Percentiles rank a stretch among this genome's conserved stretches.
phyloP scores from a whole-genome alignment of 2,888 invertebrate species.

The Pasiphila rectangulata region DNA sequence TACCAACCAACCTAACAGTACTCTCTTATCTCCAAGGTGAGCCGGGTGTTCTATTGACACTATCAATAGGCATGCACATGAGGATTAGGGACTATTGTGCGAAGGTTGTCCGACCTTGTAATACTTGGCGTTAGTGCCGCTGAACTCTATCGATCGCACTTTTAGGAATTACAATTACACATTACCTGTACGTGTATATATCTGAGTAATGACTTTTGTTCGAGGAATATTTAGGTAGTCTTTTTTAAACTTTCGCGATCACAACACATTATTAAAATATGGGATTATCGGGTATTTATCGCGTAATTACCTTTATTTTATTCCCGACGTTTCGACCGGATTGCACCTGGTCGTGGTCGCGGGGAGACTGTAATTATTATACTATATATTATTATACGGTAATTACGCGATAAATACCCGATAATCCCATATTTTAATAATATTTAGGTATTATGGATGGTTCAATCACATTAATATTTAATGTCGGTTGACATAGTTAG shows the following conservation, averaged over 20 bases:
- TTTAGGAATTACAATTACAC: conserved; percentile 33
- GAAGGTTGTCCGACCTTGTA: conserved; percentile 64
- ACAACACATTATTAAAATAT: not conserved
- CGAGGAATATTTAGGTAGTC: not conserved
- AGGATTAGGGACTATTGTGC: conserved; percentile 43
- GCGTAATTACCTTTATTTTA: too few species aligned
- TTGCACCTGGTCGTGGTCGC: too few species aligned
- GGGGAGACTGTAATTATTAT: too few species aligned
- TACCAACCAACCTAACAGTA: not conserved
- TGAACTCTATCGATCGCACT: conserved; percentile 58
- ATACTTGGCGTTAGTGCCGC: conserved; percentile 54
- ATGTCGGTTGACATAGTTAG: too few species aligned
- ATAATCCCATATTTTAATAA: too few species aligned
- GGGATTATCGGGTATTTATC: not conserved
- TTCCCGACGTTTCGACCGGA: too few species aligned
- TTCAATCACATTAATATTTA: too few species aligned
- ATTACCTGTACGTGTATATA: not conserved
- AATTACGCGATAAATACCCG: too few species aligned
- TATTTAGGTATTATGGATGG: too few species aligned
- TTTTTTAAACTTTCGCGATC: not conserved
- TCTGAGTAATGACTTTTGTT: not conserved
- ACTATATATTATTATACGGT: too few species aligned
- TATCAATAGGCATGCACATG: conserved; percentile 43
- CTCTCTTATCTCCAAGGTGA: conserved; percentile 26
- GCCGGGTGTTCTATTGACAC: conserved; percentile 38